A percentile compares a stretch with the other conserved stretches of the same genome.
Conservation (phyloP, 1,140 invertebrate species). For the Hesperophylax magnus region DNA sequence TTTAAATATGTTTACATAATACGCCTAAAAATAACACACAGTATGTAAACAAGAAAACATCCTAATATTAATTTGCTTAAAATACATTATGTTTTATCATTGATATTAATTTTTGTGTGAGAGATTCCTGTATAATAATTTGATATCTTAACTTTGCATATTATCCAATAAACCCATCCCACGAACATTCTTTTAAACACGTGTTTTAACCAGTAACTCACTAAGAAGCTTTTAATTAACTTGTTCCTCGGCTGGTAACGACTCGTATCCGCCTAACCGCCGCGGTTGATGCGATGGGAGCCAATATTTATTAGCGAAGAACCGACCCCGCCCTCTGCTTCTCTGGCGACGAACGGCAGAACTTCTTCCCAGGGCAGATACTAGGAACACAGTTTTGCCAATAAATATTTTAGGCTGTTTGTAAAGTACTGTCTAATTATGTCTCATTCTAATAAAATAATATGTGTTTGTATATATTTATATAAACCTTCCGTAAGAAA, state of each 20-base stretch:
- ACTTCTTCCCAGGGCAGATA: not conserved
- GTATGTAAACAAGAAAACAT: too few species aligned
- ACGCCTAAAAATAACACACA: too few species aligned
- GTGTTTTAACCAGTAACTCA: not conserved
- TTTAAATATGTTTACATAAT: too few species aligned
- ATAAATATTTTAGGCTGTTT: too few species aligned
- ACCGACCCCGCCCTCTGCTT: conserved; percentile 11
- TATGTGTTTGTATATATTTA: too few species aligned
- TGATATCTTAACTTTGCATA: not conserved
- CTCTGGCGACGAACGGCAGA: conserved; percentile 4
- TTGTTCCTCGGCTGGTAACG: not conserved
- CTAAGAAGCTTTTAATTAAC: conserved; percentile 17
- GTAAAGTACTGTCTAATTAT: too few species aligned
- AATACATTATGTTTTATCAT: too few species aligned
- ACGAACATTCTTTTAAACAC: conserved; percentile 8
- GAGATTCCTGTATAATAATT: not conserved
- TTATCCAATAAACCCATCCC: not conserved
- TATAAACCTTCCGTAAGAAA: too few species aligned
- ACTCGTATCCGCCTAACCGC: not conserved
- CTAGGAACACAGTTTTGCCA: too few species aligned
- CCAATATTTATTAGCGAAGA: conserved; percentile 27
- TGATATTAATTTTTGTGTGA: too few species aligned
- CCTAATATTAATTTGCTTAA: too few species aligned
- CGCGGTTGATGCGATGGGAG: not conserved
- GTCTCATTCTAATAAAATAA: too few species aligned